These are phyloP conservation scores for Toxostoma redivivum DNA, from an alignment of 2,113 vertebrate genomes.

Conservation along the genomic window DNA sequence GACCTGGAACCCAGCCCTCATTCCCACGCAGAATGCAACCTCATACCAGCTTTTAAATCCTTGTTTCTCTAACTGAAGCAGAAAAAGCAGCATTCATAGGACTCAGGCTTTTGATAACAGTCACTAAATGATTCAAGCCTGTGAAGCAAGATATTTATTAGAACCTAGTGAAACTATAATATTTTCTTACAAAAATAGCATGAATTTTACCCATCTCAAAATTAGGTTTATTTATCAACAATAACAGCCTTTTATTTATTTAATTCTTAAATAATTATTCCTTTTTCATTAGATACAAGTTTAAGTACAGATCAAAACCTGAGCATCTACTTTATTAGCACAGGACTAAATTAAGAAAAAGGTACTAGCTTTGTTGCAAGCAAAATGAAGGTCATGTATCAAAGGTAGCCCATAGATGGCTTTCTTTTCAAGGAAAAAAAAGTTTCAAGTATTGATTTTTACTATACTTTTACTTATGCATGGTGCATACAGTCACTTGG, in stretches of 20 bases:
- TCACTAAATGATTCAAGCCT: neutral
- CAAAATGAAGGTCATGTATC: neutral
- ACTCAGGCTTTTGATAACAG: neutral
- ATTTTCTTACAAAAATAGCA: neutral
- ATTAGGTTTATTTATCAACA: neutral
- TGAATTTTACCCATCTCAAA: neutral
- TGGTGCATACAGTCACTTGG: neutral
- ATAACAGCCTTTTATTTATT: neutral
- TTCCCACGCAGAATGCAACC: neutral
- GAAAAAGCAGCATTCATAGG: neutral
- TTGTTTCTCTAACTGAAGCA: neutral
- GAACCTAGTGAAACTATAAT: neutral
- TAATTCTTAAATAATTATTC: neutral
- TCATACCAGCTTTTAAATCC: neutral
- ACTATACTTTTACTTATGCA: slow-evolving; percentile 35
- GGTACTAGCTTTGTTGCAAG: neutral
- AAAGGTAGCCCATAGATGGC: neutral
- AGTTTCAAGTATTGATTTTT: slow-evolving; percentile 61
- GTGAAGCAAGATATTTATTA: neutral
- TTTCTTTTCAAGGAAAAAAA: slow-evolving; percentile 3
- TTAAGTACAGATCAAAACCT: neutral
- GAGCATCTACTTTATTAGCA: neutral
- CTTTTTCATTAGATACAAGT: neutral
- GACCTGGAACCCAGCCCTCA: neutral
- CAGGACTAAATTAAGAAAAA: neutral